Base-by-base conservation (phyloP, 2,888 invertebrate genomes). In the Elysia crispata region DNA sequence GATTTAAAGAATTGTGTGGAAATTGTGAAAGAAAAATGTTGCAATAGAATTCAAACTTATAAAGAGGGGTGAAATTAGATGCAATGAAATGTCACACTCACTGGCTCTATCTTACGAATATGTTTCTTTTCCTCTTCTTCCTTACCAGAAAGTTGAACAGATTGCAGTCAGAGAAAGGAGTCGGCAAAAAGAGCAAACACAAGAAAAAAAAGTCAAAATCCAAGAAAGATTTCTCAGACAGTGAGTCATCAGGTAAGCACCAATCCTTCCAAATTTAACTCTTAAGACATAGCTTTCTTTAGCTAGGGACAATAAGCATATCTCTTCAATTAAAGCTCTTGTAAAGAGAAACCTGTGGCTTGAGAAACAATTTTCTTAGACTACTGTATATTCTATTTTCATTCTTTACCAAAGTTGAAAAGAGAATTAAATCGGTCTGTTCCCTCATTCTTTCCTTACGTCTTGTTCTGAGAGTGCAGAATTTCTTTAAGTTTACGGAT, bases 141-240 rank as follows among this genome's bases (percentile, higher is more conserved):
- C 77, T n/a, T 79, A 82, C 18, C 80, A 89, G 89, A 69, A 87
- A 87, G 74, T 80, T 89, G 76, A 86, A 86, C 77, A 87, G 84
- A 57, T 83, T 89, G 11, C 87, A 87, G 64, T 54, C 75, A 62
- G 57, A 60, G 23, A 76, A 69, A 66, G 74, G 62, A 18, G 76
- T 80, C 25, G 60, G 77, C 30, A 82, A 84, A 74, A 82, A 82
- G 72, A 77, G 54, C 41, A 83, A 82, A 73, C 79, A 79, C 30
- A 66, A 77, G 54, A 83, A 81, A 28, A 82, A 81, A 60, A 79
- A 79, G 66, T 75, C 49, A n/a, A 74, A 69, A 30, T 67, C 72
- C 18, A 62, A 64, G 41, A 62, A 30, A 1, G n/a, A 69, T 20
- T 11, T 30, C 15, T 72, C 72, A 30, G 82, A 82, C 31, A 77